Percentiles rank a stretch among this genome's conserved stretches.
These are phyloP conservation scores for Maniola hyperantus DNA, from an alignment of 2,888 invertebrate species.

Conservation along the genomic window DNA sequence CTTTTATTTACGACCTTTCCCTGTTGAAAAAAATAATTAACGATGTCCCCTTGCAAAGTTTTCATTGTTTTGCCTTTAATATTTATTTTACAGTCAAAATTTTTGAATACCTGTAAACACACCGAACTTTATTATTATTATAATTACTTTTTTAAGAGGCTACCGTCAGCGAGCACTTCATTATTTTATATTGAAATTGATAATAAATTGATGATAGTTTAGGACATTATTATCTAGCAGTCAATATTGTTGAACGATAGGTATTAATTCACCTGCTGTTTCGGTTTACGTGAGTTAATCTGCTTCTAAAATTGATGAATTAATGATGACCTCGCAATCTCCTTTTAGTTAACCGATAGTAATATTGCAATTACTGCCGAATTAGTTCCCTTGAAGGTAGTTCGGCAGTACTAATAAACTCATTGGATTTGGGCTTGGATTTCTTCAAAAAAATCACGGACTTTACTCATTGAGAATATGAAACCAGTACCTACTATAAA, in stretches of 20 bases:
- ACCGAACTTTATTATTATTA: constrained; percentile 30
- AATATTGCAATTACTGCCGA: not conserved
- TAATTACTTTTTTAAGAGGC: constrained; percentile 28
- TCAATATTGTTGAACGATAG: constrained; percentile 16
- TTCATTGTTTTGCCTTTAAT: constrained; percentile 68
- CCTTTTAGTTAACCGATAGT: not conserved
- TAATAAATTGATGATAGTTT: constrained; percentile 9
- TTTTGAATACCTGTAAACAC: constrained; percentile 38
- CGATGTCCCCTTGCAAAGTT: constrained; percentile 64
- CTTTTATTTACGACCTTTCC: constrained; percentile 74
- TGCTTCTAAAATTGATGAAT: not conserved
- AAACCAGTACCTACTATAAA: too few species aligned
- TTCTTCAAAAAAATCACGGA: too few species aligned
- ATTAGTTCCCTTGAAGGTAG: too few species aligned
- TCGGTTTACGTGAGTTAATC: not conserved
- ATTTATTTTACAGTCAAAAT: constrained; percentile 51
- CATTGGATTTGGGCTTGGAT: too few species aligned
- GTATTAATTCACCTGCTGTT: not conserved
- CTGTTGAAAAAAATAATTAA: constrained; percentile 75
- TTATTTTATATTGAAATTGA: constrained; percentile 9
- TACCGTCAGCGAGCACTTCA: constrained; percentile 6
- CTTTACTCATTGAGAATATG: too few species aligned
- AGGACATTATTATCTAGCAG: not conserved
- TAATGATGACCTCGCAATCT: not conserved
- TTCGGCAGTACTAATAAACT: too few species aligned